phyloP scores from a whole-genome alignment of 2,888 invertebrate species.

The Acanthopleura granulata region DNA sequence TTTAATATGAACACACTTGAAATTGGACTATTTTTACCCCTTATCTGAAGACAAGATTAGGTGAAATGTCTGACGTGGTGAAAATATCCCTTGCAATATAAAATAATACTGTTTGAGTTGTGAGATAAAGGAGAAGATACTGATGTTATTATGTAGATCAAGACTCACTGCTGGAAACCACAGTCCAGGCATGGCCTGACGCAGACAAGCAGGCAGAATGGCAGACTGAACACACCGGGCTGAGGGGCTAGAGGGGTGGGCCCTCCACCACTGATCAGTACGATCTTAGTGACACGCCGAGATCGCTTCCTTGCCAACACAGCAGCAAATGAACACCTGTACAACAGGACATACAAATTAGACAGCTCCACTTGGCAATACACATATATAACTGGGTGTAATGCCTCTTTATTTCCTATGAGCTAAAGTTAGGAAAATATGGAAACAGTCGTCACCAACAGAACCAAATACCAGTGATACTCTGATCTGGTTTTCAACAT shows the following conservation, averaged over 20 bases:
- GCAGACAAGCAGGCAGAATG: constrained; percentile 71
- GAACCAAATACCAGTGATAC: too few species aligned
- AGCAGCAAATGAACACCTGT: constrained; percentile 77
- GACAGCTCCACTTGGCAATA: too few species aligned
- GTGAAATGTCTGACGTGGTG: too few species aligned
- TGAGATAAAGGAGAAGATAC: background rate
- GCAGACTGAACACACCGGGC: constrained; percentile 70
- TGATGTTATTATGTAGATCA: too few species aligned
- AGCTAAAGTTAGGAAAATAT: too few species aligned
- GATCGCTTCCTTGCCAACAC: constrained; percentile 75
- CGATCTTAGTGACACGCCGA: constrained; percentile 75
- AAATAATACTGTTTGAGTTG: background rate
- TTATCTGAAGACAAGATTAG: too few species aligned
- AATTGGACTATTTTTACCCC: too few species aligned
- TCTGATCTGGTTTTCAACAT: too few species aligned
- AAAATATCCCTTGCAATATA: background rate
- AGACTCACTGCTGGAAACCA: constrained; percentile 73
- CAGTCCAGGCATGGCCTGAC: constrained; percentile 76
- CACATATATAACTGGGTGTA: too few species aligned
- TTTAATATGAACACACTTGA: too few species aligned
- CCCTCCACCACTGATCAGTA: constrained; percentile 79
- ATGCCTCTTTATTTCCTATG: too few species aligned
- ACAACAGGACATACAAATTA: constrained; percentile 19
- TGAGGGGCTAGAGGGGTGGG: constrained; percentile 78
- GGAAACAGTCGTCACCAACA: too few species aligned